Percentiles rank a stretch among this genome's conserved stretches.
phyloP scores from a whole-genome alignment of 1,140 invertebrate species.

The Bombus confusus region DNA sequence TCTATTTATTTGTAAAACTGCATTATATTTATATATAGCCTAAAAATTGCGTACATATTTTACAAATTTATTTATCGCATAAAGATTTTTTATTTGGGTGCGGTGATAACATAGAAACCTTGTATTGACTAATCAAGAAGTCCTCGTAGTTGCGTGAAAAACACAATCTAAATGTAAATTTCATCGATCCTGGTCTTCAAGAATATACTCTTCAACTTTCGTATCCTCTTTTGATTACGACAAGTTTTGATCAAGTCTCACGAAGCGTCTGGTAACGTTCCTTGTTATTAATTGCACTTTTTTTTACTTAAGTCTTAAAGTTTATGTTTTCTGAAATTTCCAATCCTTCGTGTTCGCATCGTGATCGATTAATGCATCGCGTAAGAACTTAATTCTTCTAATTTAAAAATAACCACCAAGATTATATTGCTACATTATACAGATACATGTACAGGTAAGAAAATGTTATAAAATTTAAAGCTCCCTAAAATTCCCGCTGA shows the following conservation, averaged over 20 bases:
- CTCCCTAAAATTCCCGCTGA: too few relatives aligned
- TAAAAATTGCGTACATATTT: neutral
- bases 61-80: neutral
- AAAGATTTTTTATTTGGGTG: conserved; percentile 13
- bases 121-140: conserved; percentile 49
- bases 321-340: neutral
- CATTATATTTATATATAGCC: too few relatives aligned
- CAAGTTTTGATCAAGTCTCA: conserved; percentile 62
- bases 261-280: conserved; percentile 20
- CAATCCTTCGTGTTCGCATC: neutral
- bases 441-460: too few relatives aligned
- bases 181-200: conserved; percentile 48
- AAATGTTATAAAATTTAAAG: too few relatives aligned
- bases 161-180: conserved; percentile 68
- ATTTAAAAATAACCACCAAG: too few relatives aligned
- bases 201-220: conserved; percentile 30
- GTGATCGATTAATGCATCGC: neutral
- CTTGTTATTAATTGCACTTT: conserved; percentile 50
- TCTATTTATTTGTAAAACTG: too few relatives aligned
- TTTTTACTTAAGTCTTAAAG: neutral
- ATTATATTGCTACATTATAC: too few relatives aligned
- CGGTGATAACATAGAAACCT: conserved; percentile 42
- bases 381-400: too few relatives aligned
- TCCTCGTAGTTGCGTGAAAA: conserved; percentile 39
- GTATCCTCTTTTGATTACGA: conserved; percentile 53